Evolutionary conservation across 2,888 invertebrate genomes (phyloP), one percentile per base, ranked within the genome.

Genomic region (Polyploca ridens): DNA sequence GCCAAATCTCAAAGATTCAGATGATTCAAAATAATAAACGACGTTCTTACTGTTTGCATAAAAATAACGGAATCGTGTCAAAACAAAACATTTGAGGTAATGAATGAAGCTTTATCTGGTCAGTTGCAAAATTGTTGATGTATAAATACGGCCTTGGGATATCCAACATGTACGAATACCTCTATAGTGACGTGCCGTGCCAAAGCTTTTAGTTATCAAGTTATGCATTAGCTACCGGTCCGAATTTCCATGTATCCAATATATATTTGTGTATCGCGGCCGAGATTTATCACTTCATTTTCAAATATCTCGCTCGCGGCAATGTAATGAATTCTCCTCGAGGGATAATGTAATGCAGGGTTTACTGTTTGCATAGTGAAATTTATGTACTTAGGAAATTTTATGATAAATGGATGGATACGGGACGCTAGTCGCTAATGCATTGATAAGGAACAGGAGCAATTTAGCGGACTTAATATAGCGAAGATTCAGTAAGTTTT

Each of bases 171-270:
- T 54, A 65, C 49, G 62, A 19, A 60, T 67, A 67, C 7, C 14
- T 46, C 67, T 65, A 66, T 65, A 69, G 67, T 83, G 83, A 85
- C 82, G 83, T 81, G 81, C 66, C 69, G 83, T 81, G 81, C 66
- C 69, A 82, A 85, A 81, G 88, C 90, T 90, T 90, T 90, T 88
- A 89, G 89, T 84, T 89, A 89, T 90, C 88, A 82, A 78, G 69
- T 81, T 81, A 75, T 84, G 81, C 85, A 89, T 89, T 89, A 86
- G 82, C 74, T 69, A 66, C 71, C 75, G 68, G 65, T 69, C 66
- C 67, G 68, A 69, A 70, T 77, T 80, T 79, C 72, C 77, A 81
- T 82, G 84, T 82, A 85, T 85, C 79, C 73, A 73, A 78, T 71
- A 72, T 71, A 70, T 80, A 75, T 84, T 76, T 75, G 72, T 74